These are phyloP conservation scores for Aphelenchoides fujianensis DNA, from an alignment of 1,140 invertebrate species.

Conservation along the genomic window DNA sequence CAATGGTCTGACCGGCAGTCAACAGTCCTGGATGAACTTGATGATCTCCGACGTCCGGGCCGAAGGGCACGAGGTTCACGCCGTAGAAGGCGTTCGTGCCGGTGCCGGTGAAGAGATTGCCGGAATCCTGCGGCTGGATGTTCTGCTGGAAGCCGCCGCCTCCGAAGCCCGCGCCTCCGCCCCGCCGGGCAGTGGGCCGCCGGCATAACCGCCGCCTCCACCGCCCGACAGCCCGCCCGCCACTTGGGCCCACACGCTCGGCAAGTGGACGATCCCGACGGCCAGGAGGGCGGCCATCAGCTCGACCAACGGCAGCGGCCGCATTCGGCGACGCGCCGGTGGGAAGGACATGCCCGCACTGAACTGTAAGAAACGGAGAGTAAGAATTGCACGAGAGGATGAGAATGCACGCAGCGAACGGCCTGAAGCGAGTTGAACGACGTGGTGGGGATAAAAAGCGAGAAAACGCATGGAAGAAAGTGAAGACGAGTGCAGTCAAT, in stretches of 20 bases:
- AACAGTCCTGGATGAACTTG: slow-evolving; percentile 60
- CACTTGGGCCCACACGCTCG: not conserved
- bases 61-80: slow-evolving; percentile 50
- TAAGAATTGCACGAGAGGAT: not conserved
- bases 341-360: not conserved
- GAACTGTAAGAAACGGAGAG: not conserved
- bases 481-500: not conserved
- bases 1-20: slow-evolving; percentile 61
- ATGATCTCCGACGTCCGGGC: slow-evolving; percentile 52
- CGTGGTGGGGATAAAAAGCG: not conserved
- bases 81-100: slow-evolving; percentile 46
- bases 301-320: not conserved
- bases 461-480: not conserved
- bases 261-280: not conserved
- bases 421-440: not conserved
- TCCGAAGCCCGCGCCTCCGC: too few species aligned
- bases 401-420: not conserved
- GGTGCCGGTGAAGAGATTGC: slow-evolving; percentile 43
- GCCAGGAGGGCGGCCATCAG: not conserved
- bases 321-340: not conserved
- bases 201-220: not conserved
- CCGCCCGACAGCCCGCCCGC: not conserved
- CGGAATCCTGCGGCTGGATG: not conserved
- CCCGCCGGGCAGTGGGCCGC: too few species aligned
- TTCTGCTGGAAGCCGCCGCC: slow-evolving; percentile 21